Conservation (phyloP, 2,888 invertebrate genomes). For the Dynastes tityus region DNA sequence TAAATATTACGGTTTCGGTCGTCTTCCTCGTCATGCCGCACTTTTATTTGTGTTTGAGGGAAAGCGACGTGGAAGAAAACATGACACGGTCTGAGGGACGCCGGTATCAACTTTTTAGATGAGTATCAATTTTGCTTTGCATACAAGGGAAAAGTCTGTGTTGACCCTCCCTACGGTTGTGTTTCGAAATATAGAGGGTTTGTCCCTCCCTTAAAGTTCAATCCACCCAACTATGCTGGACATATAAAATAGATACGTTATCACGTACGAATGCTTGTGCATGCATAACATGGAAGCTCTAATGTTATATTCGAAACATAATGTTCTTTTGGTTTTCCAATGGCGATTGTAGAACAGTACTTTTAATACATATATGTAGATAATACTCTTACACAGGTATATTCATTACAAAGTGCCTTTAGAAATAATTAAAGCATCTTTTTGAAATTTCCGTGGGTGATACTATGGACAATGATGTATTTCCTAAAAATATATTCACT, state of each 20-base stretch:
- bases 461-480: no score
- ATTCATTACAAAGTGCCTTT: no score
- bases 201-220: constrained; percentile 13
- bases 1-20: constrained; percentile 3
- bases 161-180: constrained; percentile 55
- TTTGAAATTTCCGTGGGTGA: no score
- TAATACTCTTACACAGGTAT: no score
- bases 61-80: constrained; percentile 31
- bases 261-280: constrained; percentile 18
- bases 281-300: neutral
- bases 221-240: constrained; percentile 3
- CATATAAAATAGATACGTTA: constrained; percentile 28
- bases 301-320: no score
- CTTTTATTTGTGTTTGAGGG: constrained; percentile 45
- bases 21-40: neutral
- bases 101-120: constrained; percentile 41
- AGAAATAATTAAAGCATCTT: no score
- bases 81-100: constrained; percentile 28
- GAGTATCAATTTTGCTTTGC: constrained; percentile 45
- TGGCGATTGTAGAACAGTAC: no score
- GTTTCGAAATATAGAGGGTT: constrained; percentile 52
- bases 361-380: no score
- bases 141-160: constrained; percentile 47
- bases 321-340: no score
- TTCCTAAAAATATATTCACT: no score